Percentiles rank a stretch among this genome's conserved stretches.
These are phyloP conservation scores for Pogonognathellus flavescens DNA, from an alignment of 1,140 invertebrate genomes.

Conservation along the genomic window DNA sequence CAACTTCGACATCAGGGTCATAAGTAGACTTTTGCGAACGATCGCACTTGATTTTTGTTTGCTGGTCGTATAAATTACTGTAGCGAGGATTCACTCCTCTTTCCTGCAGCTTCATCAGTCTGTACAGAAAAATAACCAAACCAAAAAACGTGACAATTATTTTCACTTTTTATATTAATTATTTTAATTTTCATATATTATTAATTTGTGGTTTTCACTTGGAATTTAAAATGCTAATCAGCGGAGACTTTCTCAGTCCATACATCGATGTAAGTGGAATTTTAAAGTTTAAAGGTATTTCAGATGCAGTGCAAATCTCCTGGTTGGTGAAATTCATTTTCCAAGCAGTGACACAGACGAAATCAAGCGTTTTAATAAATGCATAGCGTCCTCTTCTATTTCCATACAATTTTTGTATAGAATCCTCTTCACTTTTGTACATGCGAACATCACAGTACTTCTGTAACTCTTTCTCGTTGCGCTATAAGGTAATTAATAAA, in stretches of 20 bases:
- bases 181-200: no score
- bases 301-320: constrained; percentile 9
- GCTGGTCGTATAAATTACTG: background rate
- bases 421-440: background rate
- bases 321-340: background rate
- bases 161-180: no score
- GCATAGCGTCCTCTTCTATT: background rate
- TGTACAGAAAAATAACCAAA: background rate
- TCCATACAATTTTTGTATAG: background rate
- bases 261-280: background rate
- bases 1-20: constrained; percentile 7
- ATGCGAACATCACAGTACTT: background rate
- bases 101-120: background rate
- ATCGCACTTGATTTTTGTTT: background rate
- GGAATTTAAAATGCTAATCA: constrained; percentile 3
- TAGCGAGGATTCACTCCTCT: constrained; percentile 5
- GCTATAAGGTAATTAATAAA: background rate
- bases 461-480: background rate
- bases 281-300: background rate
- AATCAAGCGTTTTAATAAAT: background rate
- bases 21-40: background rate
- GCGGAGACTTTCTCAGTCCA: constrained; percentile 1
- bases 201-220: constrained; percentile 5
- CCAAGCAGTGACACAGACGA: background rate
- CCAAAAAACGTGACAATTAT: background rate